phyloP scores from a whole-genome alignment of 2,797 vertebrate genomes.

The Rhinophrynus dorsalis region DNA sequence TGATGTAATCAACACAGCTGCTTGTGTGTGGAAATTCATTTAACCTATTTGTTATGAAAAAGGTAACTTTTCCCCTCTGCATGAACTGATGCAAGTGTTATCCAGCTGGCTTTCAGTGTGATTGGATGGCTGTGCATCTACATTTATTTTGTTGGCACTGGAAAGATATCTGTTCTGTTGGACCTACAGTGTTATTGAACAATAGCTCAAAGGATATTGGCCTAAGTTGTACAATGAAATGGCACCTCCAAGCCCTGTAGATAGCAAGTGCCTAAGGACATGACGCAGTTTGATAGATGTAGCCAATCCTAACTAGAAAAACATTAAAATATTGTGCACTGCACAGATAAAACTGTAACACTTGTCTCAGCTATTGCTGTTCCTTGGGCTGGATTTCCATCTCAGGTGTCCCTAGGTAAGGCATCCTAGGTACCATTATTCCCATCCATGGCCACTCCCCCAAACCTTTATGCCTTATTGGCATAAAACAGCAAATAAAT shows the following conservation, averaged over 20 bases:
- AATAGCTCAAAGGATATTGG: neutral
- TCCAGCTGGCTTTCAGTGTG: neutral
- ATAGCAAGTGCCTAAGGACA: neutral
- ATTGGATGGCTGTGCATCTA: neutral
- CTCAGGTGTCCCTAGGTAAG: too few relatives aligned
- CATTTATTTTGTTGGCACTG: neutral
- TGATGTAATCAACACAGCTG: too few relatives aligned
- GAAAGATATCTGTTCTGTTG: neutral
- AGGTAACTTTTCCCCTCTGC: too few relatives aligned
- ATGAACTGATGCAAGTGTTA: too few relatives aligned
- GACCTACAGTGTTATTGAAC: neutral
- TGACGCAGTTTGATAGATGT: neutral
- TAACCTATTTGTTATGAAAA: too few relatives aligned
- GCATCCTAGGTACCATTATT: too few relatives aligned
- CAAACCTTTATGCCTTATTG: too few relatives aligned
- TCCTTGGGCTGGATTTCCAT: too few relatives aligned
- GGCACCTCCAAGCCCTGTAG: neutral
- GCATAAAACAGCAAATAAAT: too few relatives aligned
- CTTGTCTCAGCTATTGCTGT: too few relatives aligned
- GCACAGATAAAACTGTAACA: neutral
- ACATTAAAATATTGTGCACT: neutral
- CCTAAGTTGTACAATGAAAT: neutral
- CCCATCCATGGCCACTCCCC: too few relatives aligned
- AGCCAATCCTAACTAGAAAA: neutral
- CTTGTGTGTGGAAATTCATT: too few relatives aligned